Evolutionary conservation across 2,797 vertebrate species (phyloP).

Genomic region (Borostomias antarcticus): DNA sequence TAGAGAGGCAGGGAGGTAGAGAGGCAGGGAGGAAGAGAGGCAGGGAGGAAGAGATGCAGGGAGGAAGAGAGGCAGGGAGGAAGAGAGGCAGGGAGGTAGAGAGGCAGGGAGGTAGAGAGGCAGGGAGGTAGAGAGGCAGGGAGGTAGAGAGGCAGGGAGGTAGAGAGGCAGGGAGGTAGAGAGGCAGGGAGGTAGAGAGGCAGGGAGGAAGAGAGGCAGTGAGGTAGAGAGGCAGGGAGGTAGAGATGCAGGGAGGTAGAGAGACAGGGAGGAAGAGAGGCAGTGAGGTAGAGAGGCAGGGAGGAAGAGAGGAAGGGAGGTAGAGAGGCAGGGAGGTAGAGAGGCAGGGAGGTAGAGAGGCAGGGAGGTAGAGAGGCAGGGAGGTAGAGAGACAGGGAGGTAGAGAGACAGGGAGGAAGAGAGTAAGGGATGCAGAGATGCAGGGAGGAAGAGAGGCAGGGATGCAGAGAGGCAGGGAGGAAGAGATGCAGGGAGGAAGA

Average conservation of each 20-base stretch:
- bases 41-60: too few species aligned
- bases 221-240: neutral
- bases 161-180: too few species aligned
- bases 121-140: neutral
- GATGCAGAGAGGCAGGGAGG: neutral
- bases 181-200: neutral
- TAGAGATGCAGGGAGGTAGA: neutral
- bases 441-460: conserved; percentile 2
- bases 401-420: neutral
- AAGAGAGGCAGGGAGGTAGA: neutral
- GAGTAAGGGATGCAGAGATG: too few species aligned
- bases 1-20: too few species aligned
- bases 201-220: neutral
- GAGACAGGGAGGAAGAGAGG: neutral
- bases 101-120: neutral
- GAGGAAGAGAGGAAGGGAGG: neutral
- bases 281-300: conserved; percentile 1
- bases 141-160: neutral
- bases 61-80: neutral
- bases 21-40: too few species aligned
- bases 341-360: neutral
- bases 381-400: neutral
- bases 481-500: too few species aligned
- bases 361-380: neutral
- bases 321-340: too few species aligned